phyloP scores from a whole-genome alignment of 1,140 invertebrate species.

The Helicoverpa armigera region DNA sequence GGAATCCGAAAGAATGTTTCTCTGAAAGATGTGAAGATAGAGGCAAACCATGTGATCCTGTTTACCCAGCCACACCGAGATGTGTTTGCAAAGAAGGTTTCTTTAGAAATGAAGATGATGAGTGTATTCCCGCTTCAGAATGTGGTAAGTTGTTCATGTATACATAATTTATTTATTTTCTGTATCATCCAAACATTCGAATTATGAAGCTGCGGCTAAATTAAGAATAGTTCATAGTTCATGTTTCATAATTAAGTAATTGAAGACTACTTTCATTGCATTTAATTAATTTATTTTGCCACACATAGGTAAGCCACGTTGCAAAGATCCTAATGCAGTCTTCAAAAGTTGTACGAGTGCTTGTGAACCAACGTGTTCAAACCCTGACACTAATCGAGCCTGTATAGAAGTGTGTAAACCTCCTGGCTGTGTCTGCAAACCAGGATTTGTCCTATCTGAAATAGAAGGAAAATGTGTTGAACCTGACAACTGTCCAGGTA shows the following conservation, averaged over 20 bases:
- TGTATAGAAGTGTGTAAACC: not conserved
- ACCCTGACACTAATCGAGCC: not conserved
- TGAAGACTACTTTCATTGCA: no score
- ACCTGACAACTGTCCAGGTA: slow-evolving; percentile 13
- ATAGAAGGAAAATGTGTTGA: not conserved
- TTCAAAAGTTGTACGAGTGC: not conserved
- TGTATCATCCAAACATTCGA: no score
- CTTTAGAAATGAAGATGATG: slow-evolving; percentile 5
- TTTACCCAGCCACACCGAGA: not conserved
- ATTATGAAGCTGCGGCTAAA: no score
- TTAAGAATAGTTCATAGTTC: no score
- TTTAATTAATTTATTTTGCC: no score
- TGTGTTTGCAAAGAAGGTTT: slow-evolving; percentile 1
- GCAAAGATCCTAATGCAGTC: not conserved
- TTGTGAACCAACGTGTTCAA: slow-evolving; percentile 8
- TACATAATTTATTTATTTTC: no score
- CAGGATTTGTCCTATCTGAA: not conserved
- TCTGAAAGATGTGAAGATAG: not conserved
- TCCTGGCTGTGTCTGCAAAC: slow-evolving; percentile 7
- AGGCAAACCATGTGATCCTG: not conserved
- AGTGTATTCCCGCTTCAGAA: slow-evolving; percentile 54
- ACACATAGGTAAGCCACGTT: not conserved
- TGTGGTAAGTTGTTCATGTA: slow-evolving; percentile 49
- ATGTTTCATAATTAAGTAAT: no score
- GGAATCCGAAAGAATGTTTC: not conserved